A percentile compares a stretch with the other conserved stretches of the same genome.
These are phyloP conservation scores for Idaea straminata DNA, from an alignment of 2,888 invertebrate genomes.

Conservation along the genomic window DNA sequence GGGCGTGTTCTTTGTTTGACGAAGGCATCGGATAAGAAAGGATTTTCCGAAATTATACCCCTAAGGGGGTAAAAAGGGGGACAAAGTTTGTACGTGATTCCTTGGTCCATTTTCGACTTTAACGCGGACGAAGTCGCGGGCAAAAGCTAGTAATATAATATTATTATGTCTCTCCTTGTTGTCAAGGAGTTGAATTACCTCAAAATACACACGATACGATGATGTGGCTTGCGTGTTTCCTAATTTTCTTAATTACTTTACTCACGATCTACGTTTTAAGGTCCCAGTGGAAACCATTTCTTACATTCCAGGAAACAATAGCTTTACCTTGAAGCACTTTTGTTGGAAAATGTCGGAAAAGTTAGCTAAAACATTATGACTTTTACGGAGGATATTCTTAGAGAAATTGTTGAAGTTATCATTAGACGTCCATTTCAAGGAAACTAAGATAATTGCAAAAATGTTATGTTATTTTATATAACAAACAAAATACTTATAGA, in stretches of 20 bases:
- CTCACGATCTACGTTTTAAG: neutral
- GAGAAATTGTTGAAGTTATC: neutral
- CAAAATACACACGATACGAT: neutral
- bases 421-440: neutral
- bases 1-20: too few relatives aligned
- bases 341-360: neutral
- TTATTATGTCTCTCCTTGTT: neutral
- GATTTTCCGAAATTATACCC: too few relatives aligned
- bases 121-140: too few relatives aligned
- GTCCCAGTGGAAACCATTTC: neutral
- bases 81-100: too few relatives aligned
- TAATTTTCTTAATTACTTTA: conserved; percentile 1
- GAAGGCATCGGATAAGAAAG: too few relatives aligned
- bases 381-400: neutral
- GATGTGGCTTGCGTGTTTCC: conserved; percentile 1
- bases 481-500: too few relatives aligned
- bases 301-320: neutral
- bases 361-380: neutral
- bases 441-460: neutral
- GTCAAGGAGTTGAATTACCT: neutral
- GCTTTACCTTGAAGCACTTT: conserved; percentile 1
- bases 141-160: neutral
- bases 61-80: too few relatives aligned
- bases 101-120: too few relatives aligned
- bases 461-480: neutral